Base-by-base conservation (phyloP, 2,113 vertebrate species). In the Rutilus rutilus region DNA sequence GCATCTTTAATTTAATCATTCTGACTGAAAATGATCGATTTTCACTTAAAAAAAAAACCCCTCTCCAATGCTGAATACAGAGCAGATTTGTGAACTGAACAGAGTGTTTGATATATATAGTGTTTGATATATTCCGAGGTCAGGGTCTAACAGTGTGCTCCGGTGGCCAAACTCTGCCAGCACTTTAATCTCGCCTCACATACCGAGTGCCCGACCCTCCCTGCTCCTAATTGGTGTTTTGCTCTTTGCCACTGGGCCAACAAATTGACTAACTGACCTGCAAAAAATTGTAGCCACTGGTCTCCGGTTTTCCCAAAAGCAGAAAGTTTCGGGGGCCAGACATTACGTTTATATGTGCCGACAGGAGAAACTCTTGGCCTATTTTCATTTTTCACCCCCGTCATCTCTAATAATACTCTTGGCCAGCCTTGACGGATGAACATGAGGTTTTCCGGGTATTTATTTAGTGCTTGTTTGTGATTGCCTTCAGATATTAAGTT, bases 181-280 rank as follows among this genome's bases (percentile, higher is more conserved):
- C 33, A n/a, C 76, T 85, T 85, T 69, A 86, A 80, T 86, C 85
- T 60, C 10, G 17, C 52, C 76, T 71, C 30, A 50, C 47, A 45
- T 64, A 19, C 75, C 1, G 67, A 45, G 19, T 73, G n/a, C 33
- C 52, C 65, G 54, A 69, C 85, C 74, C 65, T 73, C 76, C 74
- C 57, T 71, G 69, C 85, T 81, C 87, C 81, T 78, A 88, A 85
- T 81, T 87, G 83, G 87, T 88, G 87, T 74, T 86, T 83, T 76
- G 77, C 86, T 86, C 82, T 17, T 60, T 83, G 89, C 82, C 90
- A 82, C 15, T 33, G 39, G 85, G 87, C 87, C 86, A 88, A 59
- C 86, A 85, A 64, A 83, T 86, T 87, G 87, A 65, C 87, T 90
- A 92, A 92, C 90, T 91, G 90, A 91, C 90, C 89, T 82, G 86